phyloP scores from a whole-genome alignment of 2,888 invertebrate genomes.

The Malacosoma neustria region DNA sequence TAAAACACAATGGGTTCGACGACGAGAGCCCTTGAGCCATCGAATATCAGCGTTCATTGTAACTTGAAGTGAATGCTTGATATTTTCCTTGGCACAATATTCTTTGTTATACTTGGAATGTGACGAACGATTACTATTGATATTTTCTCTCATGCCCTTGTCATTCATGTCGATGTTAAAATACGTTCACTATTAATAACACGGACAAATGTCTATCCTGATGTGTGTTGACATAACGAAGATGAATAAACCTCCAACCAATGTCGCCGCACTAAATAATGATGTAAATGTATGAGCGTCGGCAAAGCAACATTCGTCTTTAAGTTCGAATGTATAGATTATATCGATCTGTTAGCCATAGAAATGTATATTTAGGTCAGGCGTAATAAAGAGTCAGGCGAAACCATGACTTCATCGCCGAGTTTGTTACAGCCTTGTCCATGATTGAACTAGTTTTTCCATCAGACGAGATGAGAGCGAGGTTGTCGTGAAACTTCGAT shows the following conservation, averaged over 20 bases:
- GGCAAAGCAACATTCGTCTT: not conserved
- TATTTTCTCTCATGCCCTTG: not conserved
- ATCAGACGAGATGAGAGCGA: constrained; percentile 45
- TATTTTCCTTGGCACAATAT: not conserved
- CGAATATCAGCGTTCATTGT: constrained; percentile 13
- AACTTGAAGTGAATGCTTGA: not conserved
- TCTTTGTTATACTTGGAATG: not conserved
- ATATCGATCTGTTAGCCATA: constrained; percentile 7
- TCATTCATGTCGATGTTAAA: not conserved
- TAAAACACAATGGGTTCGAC: constrained; percentile 20
- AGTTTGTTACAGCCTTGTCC: constrained; percentile 52
- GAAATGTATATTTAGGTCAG: constrained; percentile 48
- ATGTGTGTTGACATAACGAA: not conserved
- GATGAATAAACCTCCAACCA: not conserved
- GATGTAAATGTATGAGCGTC: too few relatives aligned
- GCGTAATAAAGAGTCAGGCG: constrained; percentile 53
- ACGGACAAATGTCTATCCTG: not conserved
- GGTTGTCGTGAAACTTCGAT: constrained; percentile 38
- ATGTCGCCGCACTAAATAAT: not conserved
- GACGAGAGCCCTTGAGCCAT: constrained; percentile 16
- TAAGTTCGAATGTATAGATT: not conserved
- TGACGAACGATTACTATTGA: not conserved
- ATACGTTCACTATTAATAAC: not conserved
- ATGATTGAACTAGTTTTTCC: constrained; percentile 64
- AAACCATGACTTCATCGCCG: constrained; percentile 41